phyloP scores from a whole-genome alignment of 2,113 vertebrate genomes.

The Coracopsis vasa region DNA sequence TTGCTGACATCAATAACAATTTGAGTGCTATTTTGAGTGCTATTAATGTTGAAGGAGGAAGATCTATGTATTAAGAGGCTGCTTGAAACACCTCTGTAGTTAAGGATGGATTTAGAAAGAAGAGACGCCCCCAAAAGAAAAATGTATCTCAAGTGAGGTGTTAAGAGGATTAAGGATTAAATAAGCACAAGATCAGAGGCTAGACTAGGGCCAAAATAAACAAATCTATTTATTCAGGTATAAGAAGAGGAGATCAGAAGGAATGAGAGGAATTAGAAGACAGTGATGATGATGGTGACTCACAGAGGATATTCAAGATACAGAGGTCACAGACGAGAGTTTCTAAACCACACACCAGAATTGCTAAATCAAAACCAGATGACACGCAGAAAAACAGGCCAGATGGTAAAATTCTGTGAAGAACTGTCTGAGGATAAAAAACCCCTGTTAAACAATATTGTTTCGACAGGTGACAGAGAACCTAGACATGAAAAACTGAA shows the following conservation, averaged over 20 bases:
- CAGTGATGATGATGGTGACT: slow-evolving; percentile 27
- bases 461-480: not conserved
- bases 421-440: slow-evolving; percentile 26
- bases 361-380: slow-evolving; percentile 38
- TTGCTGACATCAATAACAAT: not conserved
- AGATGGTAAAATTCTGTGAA: slow-evolving; percentile 46
- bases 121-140: not conserved
- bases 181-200: slow-evolving; percentile 24
- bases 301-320: slow-evolving; percentile 18
- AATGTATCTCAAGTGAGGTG: not conserved
- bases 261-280: slow-evolving; percentile 23
- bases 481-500: not conserved
- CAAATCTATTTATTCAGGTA: slow-evolving; percentile 14
- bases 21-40: not conserved
- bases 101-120: slow-evolving; percentile 4
- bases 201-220: slow-evolving; percentile 30
- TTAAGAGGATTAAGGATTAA: slow-evolving; percentile 39
- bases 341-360: slow-evolving; percentile 51
- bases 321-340: slow-evolving; percentile 21
- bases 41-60: not conserved
- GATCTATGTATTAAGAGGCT: not conserved
- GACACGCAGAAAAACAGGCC: slow-evolving; percentile 7
- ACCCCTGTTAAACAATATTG: not conserved
- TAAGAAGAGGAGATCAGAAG: slow-evolving; percentile 32
- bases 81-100: not conserved